Base-by-base conservation (phyloP, 2,888 invertebrate genomes). In the Eupithecia insigniata region DNA sequence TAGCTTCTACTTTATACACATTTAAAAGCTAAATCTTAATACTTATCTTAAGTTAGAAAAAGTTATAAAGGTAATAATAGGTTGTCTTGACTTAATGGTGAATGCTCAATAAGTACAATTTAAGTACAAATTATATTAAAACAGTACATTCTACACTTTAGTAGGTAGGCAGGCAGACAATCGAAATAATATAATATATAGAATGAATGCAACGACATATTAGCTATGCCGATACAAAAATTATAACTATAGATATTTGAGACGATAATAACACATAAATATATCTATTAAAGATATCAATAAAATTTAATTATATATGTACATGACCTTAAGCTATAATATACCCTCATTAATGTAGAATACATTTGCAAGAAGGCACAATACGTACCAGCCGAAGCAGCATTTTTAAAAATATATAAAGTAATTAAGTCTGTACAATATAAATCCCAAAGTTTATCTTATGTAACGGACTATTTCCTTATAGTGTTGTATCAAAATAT, bases 341-440 rank as follows among this genome's bases (percentile, higher is more conserved):
- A 86, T 91, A 92, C 91, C 92, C 92, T 92, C 90, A 92, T 90
- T 82, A 84, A 82, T 69, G 69, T 65, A 67, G 67, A 69, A 67
- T 88, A 89, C 78, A 81, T 84, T 85, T 72, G 85, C 81, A 89
- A 90, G 84, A 93, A 93, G 93, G 92, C 92, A 93, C 92, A 85
- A 78, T 82, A 87, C 87, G 93, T 93, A 92, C 93, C 93, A 90
- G 80, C 67, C 82, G 83, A 88, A 91, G 89, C 90, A 83, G 83
- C 26, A 67, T 62, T 69, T 60, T 61, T 46, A 28, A 55, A 26
- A 26, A 22, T 43, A n/a, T 18, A 4, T 70, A 46, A 28, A 16
- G 30, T 30, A n/a, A 51, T 22, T 32, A 14, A 64, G 62, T 62
- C 1, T n/a, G 30, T n/a, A 34, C 34, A 62, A 12, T 18, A 64